Evolutionary conservation across 2,797 vertebrate genomes (phyloP), one percentile per base, ranked within the genome.

Genomic region (Scolopax rusticola): DNA sequence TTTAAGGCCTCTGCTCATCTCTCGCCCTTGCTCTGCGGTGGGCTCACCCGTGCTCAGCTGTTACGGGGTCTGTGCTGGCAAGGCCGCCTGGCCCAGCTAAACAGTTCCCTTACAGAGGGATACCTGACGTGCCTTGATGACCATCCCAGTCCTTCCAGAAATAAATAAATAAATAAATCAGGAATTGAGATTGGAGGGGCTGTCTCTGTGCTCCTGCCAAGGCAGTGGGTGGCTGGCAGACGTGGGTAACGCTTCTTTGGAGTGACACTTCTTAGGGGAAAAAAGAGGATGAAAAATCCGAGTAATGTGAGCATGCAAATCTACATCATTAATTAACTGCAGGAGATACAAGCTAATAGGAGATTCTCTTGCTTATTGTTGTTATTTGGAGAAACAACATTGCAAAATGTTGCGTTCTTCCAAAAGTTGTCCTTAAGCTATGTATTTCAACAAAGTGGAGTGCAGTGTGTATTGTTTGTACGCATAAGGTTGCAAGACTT

Each of bases 11-110:
- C 27, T 28, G 87, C 65, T 90, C 27, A 0, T 28, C 69, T 77
- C 53, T 77, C 89, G 0, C 4, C 75, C 73, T 56, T 8, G 27
- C 70, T 89, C 64, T 0, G 0, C 0, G 0, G 5, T 7, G 0
- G 1, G 2, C 69, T 51, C 36, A 36, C 36, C 36, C 1, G 0
- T 8, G 40, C 78, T 80, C 11, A 1, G 80, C 74, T 59, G 25
- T 17, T 9, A 2, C 0, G 2, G 23, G 20, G 6, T 60, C 2
- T 15, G 57, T 17, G 45, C 90, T 84, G 79, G 61, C 60, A 6
- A 2, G 1, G 74, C 16, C 21, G 19, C 24, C 15, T n/a, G 81
- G 41, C 84, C 51, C 2, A 30, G 33, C 75, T 74, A 5, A 57
- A 2, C 40, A 48, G 40, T 6, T 59, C 47, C 69, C 64, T 50